Evolutionary conservation across 2,797 vertebrate genomes (phyloP).

Genomic region (Parambassis ranga): DNA sequence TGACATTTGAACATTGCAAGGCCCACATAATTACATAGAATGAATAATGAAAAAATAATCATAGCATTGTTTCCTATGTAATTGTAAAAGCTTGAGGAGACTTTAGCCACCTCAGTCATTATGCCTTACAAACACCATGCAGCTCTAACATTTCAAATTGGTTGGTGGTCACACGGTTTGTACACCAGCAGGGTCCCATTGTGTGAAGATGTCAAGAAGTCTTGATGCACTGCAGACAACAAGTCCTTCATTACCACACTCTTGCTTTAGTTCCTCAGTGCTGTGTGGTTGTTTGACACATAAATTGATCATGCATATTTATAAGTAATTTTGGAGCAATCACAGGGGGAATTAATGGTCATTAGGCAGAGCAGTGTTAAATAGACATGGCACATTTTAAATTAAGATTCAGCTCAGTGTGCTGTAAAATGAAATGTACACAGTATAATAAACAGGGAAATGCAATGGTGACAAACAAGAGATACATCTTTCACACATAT

Average conservation of each 20-base stretch:
- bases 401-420: neutral
- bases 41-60: conserved; percentile 7
- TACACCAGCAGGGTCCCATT: neutral
- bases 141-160: neutral
- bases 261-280: conserved; percentile 3
- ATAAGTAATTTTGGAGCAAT: conserved; percentile 34
- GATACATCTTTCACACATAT: neutral
- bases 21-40: neutral
- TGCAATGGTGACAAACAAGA: neutral
- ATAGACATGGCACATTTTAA: neutral
- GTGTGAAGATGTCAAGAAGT: neutral
- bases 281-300: conserved; percentile 7
- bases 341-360: neutral
- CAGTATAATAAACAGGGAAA: neutral
- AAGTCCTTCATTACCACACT: conserved; percentile 7
- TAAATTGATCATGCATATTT: conserved; percentile 36
- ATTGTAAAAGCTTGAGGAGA: too few relatives aligned
- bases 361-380: neutral
- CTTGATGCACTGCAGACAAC: neutral
- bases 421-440: neutral
- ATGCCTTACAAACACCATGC: neutral
- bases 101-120: neutral
- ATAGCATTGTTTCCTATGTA: too few relatives aligned
- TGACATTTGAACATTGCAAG: conserved; percentile 47
- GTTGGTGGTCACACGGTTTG: neutral